phyloP scores from a whole-genome alignment of 2,797 vertebrate species.

The Aplochiton taeniatus region DNA sequence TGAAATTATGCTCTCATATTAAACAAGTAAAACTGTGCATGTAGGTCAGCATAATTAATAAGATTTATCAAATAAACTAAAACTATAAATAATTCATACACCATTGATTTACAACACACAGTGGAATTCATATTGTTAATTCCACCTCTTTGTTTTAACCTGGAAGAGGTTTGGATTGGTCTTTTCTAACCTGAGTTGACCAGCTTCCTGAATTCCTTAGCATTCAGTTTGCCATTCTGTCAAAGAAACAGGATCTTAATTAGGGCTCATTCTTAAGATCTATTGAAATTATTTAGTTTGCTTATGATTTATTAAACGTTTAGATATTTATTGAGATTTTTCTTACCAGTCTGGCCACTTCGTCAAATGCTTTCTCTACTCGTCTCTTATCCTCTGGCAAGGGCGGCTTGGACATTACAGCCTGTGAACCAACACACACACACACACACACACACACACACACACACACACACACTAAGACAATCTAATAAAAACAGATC shows the following conservation, averaged over 20 bases:
- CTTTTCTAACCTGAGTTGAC: slow-evolving; percentile 72
- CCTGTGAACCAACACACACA: slow-evolving; percentile 42
- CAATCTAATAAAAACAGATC: neutral
- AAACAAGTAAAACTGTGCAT: no score
- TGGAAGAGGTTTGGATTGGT: neutral
- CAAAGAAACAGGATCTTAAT: slow-evolving; percentile 12
- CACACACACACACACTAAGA: slow-evolving; percentile 10
- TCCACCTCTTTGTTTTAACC: slow-evolving; percentile 2
- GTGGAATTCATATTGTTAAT: neutral
- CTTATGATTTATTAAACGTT: neutral
- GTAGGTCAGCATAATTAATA: no score
- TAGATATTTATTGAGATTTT: neutral
- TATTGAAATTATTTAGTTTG: neutral
- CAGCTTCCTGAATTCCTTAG: slow-evolving; percentile 67
- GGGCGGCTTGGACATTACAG: slow-evolving; percentile 65
- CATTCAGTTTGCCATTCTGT: slow-evolving; percentile 71
- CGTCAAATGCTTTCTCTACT: slow-evolving; percentile 68
- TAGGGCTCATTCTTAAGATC: no score
- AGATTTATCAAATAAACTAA: no score
- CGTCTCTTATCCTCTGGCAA: slow-evolving; percentile 55
- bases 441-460: neutral
- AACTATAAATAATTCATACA: no score
- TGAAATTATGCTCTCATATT: no score
- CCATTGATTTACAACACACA: neutral
- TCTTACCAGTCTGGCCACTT: slow-evolving; percentile 66